Evolutionary conservation across 2,888 invertebrate species (phyloP).

Genomic region (Cremastinae sp.): DNA sequence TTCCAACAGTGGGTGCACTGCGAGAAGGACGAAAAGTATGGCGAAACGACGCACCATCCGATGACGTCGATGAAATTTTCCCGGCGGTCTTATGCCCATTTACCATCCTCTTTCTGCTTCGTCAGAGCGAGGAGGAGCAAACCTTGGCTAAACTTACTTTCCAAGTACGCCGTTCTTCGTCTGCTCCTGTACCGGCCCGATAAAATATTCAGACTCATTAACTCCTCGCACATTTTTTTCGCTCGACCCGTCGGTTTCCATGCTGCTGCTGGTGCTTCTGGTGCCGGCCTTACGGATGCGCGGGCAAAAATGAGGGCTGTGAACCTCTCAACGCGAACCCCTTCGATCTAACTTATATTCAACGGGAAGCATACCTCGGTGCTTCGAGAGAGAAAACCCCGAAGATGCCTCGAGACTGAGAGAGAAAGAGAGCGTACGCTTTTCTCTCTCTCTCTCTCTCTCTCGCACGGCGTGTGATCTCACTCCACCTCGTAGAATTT

Average conservation of each 20-base stretch:
- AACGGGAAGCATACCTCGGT: constrained; percentile 30
- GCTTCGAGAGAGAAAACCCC: constrained; percentile 35
- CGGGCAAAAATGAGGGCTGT: constrained; percentile 6
- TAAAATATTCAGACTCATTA: constrained; percentile 64
- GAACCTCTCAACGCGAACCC: constrained; percentile 49
- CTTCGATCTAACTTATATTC: constrained; percentile 59
- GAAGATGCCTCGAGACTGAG: background rate
- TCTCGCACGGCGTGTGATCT: constrained; percentile 18
- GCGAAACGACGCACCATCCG: constrained; percentile 15
- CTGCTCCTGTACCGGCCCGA: constrained; percentile 35
- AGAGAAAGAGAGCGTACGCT: constrained; percentile 10
- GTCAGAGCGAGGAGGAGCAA: constrained; percentile 13
- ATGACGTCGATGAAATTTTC: constrained; percentile 50
- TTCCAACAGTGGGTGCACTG: background rate
- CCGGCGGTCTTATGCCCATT: constrained; percentile 10
- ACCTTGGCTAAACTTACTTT: constrained; percentile 53
- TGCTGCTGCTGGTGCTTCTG: constrained; percentile 13
- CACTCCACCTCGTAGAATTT: constrained; percentile 45
- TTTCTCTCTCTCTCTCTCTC: background rate
- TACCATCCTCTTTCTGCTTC: constrained; percentile 15
- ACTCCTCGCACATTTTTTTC: constrained; percentile 58
- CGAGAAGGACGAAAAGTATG: too few species aligned
- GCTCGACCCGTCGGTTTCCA: constrained; percentile 31
- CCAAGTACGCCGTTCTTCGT: constrained; percentile 52
- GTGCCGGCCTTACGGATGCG: constrained; percentile 1